Evolutionary conservation across 2,888 invertebrate species (phyloP).

Genomic region (Lamproptera curius): DNA sequence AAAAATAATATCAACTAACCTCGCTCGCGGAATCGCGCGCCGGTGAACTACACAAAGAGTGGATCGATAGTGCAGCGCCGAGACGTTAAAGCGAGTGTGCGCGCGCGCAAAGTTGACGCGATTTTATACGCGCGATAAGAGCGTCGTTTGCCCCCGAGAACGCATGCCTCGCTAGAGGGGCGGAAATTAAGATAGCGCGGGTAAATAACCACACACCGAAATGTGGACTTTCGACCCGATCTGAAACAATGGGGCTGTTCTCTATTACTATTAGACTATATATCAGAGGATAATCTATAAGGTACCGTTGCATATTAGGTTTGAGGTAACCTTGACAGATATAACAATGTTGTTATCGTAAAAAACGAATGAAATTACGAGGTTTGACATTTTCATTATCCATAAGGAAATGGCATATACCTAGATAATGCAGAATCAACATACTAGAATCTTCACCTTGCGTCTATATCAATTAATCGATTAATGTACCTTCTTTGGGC

Average conservation of each 20-base stretch:
- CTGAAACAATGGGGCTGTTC: constrained; percentile 10
- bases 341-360: too few relatives aligned
- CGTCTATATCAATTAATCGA: too few relatives aligned
- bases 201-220: constrained; percentile 21
- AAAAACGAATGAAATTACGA: too few relatives aligned
- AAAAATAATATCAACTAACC: constrained; percentile 50
- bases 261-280: too few relatives aligned
- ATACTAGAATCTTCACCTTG: too few relatives aligned
- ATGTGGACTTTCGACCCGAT: constrained; percentile 13
- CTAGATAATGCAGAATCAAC: too few relatives aligned
- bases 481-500: too few relatives aligned
- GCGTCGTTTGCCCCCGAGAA: constrained; percentile 31
- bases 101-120: constrained; percentile 55
- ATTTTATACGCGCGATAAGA: constrained; percentile 67
- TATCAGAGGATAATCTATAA: too few relatives aligned
- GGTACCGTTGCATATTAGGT: too few relatives aligned
- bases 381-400: too few relatives aligned
- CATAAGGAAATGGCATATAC: too few relatives aligned
- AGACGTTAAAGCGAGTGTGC: constrained; percentile 62
- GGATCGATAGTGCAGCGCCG: constrained; percentile 56
- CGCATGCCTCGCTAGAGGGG: constrained; percentile 29
- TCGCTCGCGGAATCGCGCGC: constrained; percentile 62
- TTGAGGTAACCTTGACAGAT: too few relatives aligned
- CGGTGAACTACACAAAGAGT: constrained; percentile 52
- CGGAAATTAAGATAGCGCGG: constrained; percentile 27